Conservation (phyloP, 2,113 vertebrate genomes). For the Dinomys branickii region DNA sequence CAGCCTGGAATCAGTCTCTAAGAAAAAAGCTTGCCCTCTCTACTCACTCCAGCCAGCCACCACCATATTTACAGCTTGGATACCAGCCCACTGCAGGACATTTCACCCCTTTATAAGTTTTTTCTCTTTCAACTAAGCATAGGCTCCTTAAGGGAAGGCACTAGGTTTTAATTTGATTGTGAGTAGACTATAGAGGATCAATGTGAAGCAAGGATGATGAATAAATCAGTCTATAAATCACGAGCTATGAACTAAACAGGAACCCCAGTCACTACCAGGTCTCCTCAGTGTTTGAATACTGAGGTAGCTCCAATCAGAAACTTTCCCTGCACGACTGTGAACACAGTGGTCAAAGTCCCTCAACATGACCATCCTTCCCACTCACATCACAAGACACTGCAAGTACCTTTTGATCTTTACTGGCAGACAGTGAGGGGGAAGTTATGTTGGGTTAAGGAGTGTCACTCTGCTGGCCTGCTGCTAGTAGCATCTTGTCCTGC, state of each 20-base stretch:
- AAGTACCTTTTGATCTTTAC: neutral
- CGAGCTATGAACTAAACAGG: neutral
- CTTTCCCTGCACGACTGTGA: fast-evolving
- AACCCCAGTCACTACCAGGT: neutral
- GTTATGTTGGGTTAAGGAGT: neutral
- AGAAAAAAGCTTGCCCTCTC: neutral
- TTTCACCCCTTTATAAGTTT: neutral
- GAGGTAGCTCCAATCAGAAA: neutral
- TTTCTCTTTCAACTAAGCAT: neutral
- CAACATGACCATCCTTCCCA: neutral
- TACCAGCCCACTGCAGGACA: too few relatives aligned
- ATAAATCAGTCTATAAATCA: neutral
- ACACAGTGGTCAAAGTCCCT: neutral
- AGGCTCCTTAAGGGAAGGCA: neutral
- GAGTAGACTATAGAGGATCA: neutral
- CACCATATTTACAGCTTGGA: neutral
- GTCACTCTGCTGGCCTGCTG: neutral
- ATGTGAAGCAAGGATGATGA: neutral
- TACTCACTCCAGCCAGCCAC: neutral
- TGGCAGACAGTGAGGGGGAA: neutral
- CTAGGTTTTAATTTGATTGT: neutral
- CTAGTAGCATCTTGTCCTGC: slow-evolving; percentile 53
- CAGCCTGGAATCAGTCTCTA: neutral
- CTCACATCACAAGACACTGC: neutral
- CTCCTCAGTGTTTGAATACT: neutral